A percentile compares a stretch with the other conserved stretches of the same genome.
phyloP scores from a whole-genome alignment of 2,113 vertebrate genomes.

The Tamias sibiricus region DNA sequence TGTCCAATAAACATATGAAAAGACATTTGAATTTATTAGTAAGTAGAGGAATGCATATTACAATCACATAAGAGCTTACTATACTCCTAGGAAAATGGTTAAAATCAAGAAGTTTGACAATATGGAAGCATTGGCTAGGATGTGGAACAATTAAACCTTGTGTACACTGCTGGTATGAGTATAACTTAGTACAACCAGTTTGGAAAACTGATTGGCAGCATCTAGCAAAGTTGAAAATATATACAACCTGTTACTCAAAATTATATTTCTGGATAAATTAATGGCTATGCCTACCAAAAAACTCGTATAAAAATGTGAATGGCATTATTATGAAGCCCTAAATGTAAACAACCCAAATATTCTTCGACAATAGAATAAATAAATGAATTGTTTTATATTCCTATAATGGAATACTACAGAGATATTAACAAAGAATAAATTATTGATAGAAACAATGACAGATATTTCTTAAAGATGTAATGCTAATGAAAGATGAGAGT shows the following conservation, averaged over 20 bases:
- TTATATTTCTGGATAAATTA: neutral
- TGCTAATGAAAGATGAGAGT: neutral
- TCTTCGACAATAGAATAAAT: neutral
- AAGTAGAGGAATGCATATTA: neutral
- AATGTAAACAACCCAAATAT: neutral
- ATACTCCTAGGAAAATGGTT: neutral
- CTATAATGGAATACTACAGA: neutral
- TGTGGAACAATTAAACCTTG: neutral
- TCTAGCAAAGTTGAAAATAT: neutral
- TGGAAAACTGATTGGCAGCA: neutral
- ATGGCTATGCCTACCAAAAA: neutral
- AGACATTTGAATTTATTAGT: neutral
- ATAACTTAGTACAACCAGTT: neutral
- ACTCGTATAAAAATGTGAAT: neutral
- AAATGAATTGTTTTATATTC: neutral
- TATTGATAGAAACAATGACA: neutral
- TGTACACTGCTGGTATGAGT: neutral
- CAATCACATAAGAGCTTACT: neutral
- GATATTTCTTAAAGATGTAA: neutral
- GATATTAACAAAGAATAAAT: neutral
- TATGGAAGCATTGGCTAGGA: neutral
- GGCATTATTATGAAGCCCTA: neutral
- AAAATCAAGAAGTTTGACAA: conserved; percentile 5
- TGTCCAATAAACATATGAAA: neutral
- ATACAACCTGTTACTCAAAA: neutral